Percentiles rank a stretch among this genome's conserved stretches.
Conservation (phyloP, 2,113 vertebrate genomes). For the Phycodurus eques region DNA sequence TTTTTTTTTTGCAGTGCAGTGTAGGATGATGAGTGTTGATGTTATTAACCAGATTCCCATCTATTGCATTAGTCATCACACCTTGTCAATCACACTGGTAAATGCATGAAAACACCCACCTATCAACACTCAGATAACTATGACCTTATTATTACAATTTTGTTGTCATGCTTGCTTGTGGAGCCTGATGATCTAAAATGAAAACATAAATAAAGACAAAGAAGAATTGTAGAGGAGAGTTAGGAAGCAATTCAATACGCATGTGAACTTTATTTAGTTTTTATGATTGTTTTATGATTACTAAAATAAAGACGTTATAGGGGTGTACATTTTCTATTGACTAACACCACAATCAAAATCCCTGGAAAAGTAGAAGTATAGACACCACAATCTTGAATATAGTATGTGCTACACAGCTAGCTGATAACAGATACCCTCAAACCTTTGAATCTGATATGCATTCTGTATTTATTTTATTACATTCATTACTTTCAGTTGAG, state of each 20-base stretch:
- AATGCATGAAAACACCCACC: background rate
- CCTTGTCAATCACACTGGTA: background rate
- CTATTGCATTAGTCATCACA: constrained; percentile 1
- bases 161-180: background rate
- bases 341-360: too few species aligned
- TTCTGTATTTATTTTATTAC: background rate
- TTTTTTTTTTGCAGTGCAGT: background rate
- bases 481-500: background rate
- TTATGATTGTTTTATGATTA: too few species aligned
- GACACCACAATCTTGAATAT: background rate
- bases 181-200: background rate
- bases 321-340: too few species aligned
- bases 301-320: too few species aligned
- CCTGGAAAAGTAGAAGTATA: too few species aligned
- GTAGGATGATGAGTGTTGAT: background rate
- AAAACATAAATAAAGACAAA: too few species aligned
- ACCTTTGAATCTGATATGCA: background rate
- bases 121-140: background rate
- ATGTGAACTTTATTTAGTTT: too few species aligned
- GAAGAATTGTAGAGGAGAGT: too few species aligned
- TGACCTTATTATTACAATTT: background rate
- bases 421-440: background rate
- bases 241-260: too few species aligned
- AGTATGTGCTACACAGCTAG: too few species aligned
- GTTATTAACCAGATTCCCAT: constrained; percentile 11